Evolutionary conservation across 2,797 vertebrate species (phyloP), one percentile per base, ranked within the genome.

Genomic region (Coendou prehensilis): DNA sequence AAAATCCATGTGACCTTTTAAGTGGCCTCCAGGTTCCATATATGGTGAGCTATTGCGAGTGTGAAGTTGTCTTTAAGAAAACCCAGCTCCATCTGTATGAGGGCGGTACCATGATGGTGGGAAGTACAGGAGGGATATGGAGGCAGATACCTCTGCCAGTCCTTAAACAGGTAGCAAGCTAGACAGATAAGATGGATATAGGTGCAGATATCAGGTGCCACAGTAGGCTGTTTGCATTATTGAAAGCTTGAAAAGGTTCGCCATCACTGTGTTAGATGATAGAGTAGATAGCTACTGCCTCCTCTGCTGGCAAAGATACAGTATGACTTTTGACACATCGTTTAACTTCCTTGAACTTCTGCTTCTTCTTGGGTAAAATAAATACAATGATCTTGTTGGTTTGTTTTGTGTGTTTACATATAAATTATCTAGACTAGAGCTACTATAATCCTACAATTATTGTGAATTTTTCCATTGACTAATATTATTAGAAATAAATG

Each of bases 1-100:
- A 63, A 90, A 92, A 95, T 78, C 59, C 33, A 30, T 87, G 4
- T 88, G 26, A 45, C 33, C 76, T 97, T 89, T 85, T 59, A 64
- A 85, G 87, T 50, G 69, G 5, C 11, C 22, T 84, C 78, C 15
- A 10, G 28, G 0, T 92, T 78, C 20, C 10, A 45, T 13, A 83
- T 0, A 1, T 5, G 82, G 0, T 79, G 41, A 94, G 18, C 52
- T 80, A 28, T 28, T 87, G 41, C 9, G 41, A 91, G 52, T 76
- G 67, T 73, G 13, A 22, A 28, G 18, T 85, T 45, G 6, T 87
- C 57, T 87, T 83, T 91, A 75, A 84, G 45, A 54, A 96, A 82
- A 47, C 18, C 33, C 6, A 41, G 8, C 33, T 30, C 18, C 4
- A 1, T 78, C 67, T 69, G 52, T 56, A n/a, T 33, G 20, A 67